Percentiles rank a stretch among this genome's conserved stretches.
These are phyloP conservation scores for Rosalia funebris DNA, from an alignment of 2,888 invertebrate species.

Conservation along the genomic window DNA sequence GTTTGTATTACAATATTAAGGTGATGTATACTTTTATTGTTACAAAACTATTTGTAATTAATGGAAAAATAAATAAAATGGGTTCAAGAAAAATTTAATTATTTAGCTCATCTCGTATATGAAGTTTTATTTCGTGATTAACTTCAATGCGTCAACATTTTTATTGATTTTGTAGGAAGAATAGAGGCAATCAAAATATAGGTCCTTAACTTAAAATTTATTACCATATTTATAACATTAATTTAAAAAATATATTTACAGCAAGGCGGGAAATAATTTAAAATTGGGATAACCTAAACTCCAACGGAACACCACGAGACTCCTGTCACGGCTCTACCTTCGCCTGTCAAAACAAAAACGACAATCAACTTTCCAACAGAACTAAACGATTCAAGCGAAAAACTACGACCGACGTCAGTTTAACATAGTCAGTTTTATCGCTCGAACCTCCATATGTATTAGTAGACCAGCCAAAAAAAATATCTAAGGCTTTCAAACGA, in stretches of 20 bases:
- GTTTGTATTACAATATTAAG: too few relatives aligned
- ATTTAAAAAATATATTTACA: constrained; percentile 23
- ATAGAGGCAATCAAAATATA: too few relatives aligned
- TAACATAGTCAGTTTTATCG: constrained; percentile 2
- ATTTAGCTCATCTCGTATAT: too few relatives aligned
- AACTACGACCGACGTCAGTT: not conserved
- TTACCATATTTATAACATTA: too few relatives aligned
- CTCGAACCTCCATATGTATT: constrained; percentile 7
- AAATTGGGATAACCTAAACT: constrained; percentile 16
- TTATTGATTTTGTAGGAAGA: too few relatives aligned
- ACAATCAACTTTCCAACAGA: constrained; percentile 8
- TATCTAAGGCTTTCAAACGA: constrained; percentile 14
- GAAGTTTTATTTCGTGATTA: too few relatives aligned
- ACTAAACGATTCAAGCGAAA: constrained; percentile 10
- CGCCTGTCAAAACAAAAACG: constrained; percentile 50
- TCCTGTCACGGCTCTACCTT: constrained; percentile 41
- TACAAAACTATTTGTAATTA: too few relatives aligned
- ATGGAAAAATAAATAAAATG: too few relatives aligned
- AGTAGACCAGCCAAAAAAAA: constrained; percentile 22
- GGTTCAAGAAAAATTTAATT: too few relatives aligned
- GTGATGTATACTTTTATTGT: too few relatives aligned
- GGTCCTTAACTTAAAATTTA: too few relatives aligned
- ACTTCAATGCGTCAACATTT: too few relatives aligned
- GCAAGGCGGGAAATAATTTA: constrained; percentile 20
- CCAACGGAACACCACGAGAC: constrained; percentile 16